Percentiles rank a stretch among this genome's conserved stretches.
Evolutionary conservation across 2,797 vertebrate species (phyloP).

Genomic region (Chromis chromis): DNA sequence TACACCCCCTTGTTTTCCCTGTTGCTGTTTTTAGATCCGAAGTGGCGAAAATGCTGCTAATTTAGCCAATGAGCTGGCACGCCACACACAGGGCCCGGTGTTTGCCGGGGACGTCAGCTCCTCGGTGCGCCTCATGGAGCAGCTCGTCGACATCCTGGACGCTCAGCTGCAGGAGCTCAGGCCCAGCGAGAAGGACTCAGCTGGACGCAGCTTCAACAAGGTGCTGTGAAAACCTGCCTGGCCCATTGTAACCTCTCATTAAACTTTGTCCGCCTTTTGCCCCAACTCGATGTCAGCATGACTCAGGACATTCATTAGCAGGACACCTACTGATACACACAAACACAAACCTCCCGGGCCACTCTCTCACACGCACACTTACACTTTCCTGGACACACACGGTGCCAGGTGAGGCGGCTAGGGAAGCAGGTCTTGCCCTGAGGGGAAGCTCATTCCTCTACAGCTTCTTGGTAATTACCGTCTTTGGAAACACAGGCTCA

Average conservation of each 20-base stretch:
- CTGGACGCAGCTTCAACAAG: slow-evolving; percentile 98
- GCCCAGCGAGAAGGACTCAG: slow-evolving; percentile 96
- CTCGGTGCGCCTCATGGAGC: slow-evolving; percentile 96
- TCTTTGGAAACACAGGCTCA: slow-evolving; percentile 73
- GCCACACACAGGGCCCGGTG: slow-evolving; percentile 95
- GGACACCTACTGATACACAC: slow-evolving; percentile 36
- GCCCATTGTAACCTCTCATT: slow-evolving; percentile 53
- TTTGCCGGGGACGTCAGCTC: slow-evolving; percentile 97
- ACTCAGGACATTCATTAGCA: slow-evolving; percentile 69
- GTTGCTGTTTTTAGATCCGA: slow-evolving; percentile 87
- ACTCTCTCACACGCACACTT: slow-evolving; percentile 13
- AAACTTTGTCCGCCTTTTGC: slow-evolving; percentile 35
- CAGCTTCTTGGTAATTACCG: slow-evolving; percentile 77
- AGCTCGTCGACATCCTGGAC: slow-evolving; percentile 97
- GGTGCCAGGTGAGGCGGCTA: slow-evolving; percentile 49
- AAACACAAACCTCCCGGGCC: slow-evolving; percentile 13
- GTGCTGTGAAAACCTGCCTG: slow-evolving; percentile 78
- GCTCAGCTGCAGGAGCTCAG: slow-evolving; percentile 96
- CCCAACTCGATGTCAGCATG: slow-evolving; percentile 45
- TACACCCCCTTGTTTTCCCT: slow-evolving; percentile 37
- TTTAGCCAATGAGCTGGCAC: slow-evolving; percentile 96
- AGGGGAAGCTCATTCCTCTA: slow-evolving; percentile 67
- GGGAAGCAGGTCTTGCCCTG: slow-evolving; percentile 59
- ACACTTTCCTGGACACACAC: slow-evolving; percentile 18
- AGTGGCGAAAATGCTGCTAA: slow-evolving; percentile 98